Conservation (phyloP, 2,888 invertebrate genomes). For the Andrena fulva region DNA sequence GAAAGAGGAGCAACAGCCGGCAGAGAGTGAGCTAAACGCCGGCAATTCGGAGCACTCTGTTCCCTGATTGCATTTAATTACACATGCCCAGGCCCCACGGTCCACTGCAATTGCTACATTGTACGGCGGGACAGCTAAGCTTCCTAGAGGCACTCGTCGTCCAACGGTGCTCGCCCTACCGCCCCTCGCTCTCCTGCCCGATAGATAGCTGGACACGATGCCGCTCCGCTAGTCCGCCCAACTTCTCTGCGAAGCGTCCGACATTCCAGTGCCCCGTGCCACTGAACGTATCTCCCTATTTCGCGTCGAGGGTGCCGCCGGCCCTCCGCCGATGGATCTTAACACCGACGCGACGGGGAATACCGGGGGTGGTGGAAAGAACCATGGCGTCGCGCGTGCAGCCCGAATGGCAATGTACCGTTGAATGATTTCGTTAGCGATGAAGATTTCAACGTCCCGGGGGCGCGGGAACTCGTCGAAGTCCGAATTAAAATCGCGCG, state of each 20-base stretch:
- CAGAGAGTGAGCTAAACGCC: constrained; percentile 77
- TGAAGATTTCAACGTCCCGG: too few species aligned
- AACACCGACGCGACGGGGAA: not conserved
- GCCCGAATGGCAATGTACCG: too few species aligned
- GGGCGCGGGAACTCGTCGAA: too few species aligned
- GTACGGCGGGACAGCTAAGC: constrained; percentile 73
- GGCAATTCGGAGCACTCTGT: constrained; percentile 82
- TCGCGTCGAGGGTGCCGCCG: not conserved
- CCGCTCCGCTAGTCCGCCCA: constrained; percentile 40
- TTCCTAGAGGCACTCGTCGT: constrained; percentile 65
- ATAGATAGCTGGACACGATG: constrained; percentile 63
- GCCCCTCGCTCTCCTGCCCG: constrained; percentile 19
- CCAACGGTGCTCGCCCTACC: constrained; percentile 38
- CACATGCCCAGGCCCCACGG: constrained; percentile 78
- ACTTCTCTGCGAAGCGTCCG: constrained; percentile 31
- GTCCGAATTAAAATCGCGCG: too few species aligned
- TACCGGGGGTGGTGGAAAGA: not conserved
- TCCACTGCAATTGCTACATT: constrained; percentile 80
- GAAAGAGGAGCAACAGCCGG: constrained; percentile 57
- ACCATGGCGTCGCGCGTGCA: not conserved
- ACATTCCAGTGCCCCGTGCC: constrained; percentile 27
- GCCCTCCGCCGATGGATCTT: not conserved
- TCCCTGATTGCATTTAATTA: constrained; percentile 84
- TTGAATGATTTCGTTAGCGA: too few species aligned
- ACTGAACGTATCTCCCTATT: constrained; percentile 40